These are phyloP conservation scores for Neostethus bicornis DNA, from an alignment of 2,797 vertebrate genomes.

Conservation along the genomic window DNA sequence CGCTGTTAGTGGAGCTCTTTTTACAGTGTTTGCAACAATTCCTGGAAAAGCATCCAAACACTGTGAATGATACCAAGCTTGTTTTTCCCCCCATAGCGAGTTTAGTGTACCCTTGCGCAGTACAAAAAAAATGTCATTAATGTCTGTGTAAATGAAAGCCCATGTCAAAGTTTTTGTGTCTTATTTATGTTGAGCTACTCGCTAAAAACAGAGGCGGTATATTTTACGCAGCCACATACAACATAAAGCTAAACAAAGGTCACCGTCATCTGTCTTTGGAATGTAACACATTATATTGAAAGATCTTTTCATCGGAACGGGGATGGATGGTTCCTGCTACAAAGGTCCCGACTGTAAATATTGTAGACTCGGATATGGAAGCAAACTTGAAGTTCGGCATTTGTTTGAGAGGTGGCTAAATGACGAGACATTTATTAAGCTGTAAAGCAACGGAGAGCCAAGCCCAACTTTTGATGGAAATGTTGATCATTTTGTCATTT, in stretches of 20 bases:
- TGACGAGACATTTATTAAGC: constrained; percentile 1
- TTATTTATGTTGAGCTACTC: constrained; percentile 54
- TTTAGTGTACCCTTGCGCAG: constrained; percentile 35
- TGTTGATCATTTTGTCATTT: neutral
- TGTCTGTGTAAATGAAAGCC: constrained; percentile 55
- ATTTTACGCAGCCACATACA: constrained; percentile 33
- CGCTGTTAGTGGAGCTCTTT: constrained; percentile 33
- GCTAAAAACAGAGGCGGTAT: constrained; percentile 35
- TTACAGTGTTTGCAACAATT: constrained; percentile 45
- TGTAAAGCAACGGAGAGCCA: neutral
- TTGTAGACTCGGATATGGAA: constrained; percentile 20
- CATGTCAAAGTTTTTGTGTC: constrained; percentile 48
- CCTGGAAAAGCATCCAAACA: constrained; percentile 43
- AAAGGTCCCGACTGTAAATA: constrained; percentile 64
- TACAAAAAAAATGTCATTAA: constrained; percentile 45
- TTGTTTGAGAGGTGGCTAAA: constrained; percentile 4
- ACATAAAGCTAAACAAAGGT: constrained; percentile 64
- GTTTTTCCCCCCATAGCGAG: constrained; percentile 26
- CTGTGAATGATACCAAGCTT: constrained; percentile 30
- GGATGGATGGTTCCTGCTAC: constrained; percentile 38
- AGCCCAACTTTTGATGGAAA: neutral
- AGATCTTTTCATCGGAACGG: constrained; percentile 62
- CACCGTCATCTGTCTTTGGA: constrained; percentile 50
- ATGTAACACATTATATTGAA: constrained; percentile 44
- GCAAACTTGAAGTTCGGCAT: constrained; percentile 12